A percentile compares a stretch with the other conserved stretches of the same genome.
These are phyloP conservation scores for Euphydryas editha DNA, from an alignment of 2,888 invertebrate species.

Conservation along the genomic window DNA sequence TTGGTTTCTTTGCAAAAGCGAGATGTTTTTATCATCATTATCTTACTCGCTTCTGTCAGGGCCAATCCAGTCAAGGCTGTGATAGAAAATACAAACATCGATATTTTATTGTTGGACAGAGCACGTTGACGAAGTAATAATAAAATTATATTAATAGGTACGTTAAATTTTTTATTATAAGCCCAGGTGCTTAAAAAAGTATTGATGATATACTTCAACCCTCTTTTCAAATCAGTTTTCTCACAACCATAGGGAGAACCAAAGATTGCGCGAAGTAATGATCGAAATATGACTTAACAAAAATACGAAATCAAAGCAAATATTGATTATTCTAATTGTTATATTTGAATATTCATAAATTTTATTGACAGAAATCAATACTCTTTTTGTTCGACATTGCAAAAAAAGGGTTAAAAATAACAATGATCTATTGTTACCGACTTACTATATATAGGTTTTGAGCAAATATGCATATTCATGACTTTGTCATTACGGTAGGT, in stretches of 20 bases:
- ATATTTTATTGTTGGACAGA: background rate
- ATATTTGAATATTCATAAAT: slow-evolving; percentile 78
- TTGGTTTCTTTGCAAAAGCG: too few relatives aligned
- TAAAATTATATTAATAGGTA: background rate
- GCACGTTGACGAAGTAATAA: background rate
- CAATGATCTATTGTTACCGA: slow-evolving; percentile 24
- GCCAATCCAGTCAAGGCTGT: too few relatives aligned
- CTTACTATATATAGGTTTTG: slow-evolving; percentile 44
- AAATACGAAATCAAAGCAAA: slow-evolving; percentile 61
- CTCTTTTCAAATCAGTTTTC: slow-evolving; percentile 35
- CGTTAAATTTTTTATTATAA: background rate
- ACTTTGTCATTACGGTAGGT: slow-evolving; percentile 53
- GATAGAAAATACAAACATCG: too few relatives aligned
- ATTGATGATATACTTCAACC: slow-evolving; percentile 4
- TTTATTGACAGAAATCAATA: slow-evolving; percentile 46
- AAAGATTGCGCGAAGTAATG: slow-evolving; percentile 48
- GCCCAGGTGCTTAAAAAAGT: slow-evolving; percentile 32
- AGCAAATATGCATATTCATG: slow-evolving; percentile 73
- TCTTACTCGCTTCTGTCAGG: too few relatives aligned
- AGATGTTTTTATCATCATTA: too few relatives aligned
- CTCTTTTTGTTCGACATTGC: slow-evolving; percentile 31
- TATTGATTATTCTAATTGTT: slow-evolving; percentile 75
- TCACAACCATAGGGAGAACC: slow-evolving; percentile 20
- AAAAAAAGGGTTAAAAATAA: slow-evolving; percentile 46
- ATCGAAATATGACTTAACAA: slow-evolving; percentile 59